Percentiles rank a stretch among this genome's conserved stretches.
Evolutionary conservation across 2,888 invertebrate genomes (phyloP).

Genomic region (Dermolepida albohirtum): DNA sequence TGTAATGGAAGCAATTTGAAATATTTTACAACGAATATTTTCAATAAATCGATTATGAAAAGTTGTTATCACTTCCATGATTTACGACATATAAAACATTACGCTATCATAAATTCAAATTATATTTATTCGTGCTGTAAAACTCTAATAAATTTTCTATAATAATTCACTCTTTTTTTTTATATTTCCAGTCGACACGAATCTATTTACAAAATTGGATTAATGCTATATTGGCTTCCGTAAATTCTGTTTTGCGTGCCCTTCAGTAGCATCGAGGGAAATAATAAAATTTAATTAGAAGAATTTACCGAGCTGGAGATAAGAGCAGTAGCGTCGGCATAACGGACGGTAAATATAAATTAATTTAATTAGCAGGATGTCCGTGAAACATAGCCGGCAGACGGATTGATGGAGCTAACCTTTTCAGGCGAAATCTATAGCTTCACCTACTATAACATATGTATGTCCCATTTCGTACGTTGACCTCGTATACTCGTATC

Average conservation of each 20-base stretch:
- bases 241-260: conserved; percentile 20
- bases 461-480: neutral
- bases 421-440: neutral
- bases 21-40: too few relatives aligned
- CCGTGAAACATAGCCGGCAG: conserved; percentile 3
- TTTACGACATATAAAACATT: too few relatives aligned
- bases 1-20: too few relatives aligned
- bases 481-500: neutral
- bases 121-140: too few relatives aligned
- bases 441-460: neutral
- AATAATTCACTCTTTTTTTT: conserved; percentile 4
- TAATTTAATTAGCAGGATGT: conserved; percentile 27
- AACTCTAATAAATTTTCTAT: conserved; percentile 10
- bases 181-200: conserved; percentile 15
- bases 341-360: conserved; percentile 29
- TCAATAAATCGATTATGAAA: too few relatives aligned
- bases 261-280: conserved; percentile 1
- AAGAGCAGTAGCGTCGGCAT: conserved; percentile 2
- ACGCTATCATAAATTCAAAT: too few relatives aligned
- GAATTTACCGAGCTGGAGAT: conserved; percentile 14
- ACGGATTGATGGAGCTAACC: conserved; percentile 17
- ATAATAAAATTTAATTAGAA: conserved; percentile 33
- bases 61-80: too few relatives aligned
- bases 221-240: conserved; percentile 29
- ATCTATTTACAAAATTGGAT: conserved; percentile 30